Conservation (phyloP, 1,140 invertebrate genomes). For the Drosophila repletoides region DNA sequence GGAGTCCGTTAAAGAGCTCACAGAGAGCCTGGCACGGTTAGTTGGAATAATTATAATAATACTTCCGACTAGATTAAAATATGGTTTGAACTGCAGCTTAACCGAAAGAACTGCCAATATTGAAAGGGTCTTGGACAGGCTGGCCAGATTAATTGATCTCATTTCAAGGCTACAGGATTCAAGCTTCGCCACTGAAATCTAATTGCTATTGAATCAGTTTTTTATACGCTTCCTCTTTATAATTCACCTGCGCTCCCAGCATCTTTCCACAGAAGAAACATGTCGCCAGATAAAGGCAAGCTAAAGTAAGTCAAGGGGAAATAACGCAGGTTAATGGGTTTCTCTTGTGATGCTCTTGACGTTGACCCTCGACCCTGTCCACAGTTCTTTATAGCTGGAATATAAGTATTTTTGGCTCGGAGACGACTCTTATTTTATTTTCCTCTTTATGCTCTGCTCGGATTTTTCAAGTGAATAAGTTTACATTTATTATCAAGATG, state of each 20-base stretch:
- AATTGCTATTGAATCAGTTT: no score
- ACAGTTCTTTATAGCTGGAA: neutral
- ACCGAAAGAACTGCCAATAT: neutral
- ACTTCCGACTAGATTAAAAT: no score
- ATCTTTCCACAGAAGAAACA: neutral
- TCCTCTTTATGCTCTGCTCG: slow-evolving; percentile 44
- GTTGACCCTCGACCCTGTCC: slow-evolving; percentile 19
- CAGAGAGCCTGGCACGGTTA: slow-evolving; percentile 4
- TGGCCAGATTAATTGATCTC: neutral
- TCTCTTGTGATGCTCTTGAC: slow-evolving; percentile 67
- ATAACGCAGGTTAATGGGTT: slow-evolving; percentile 71
- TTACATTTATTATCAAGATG: slow-evolving; percentile 70
- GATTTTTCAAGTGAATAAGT: slow-evolving; percentile 70
- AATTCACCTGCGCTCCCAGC: no score
- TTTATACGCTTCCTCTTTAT: no score
- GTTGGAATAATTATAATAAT: neutral
- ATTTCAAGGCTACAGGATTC: neutral
- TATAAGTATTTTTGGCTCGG: slow-evolving; percentile 34
- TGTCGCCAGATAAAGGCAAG: slow-evolving; percentile 38
- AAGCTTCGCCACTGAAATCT: no score
- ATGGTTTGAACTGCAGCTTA: neutral
- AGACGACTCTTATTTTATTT: slow-evolving; percentile 51
- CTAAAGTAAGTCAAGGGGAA: slow-evolving; percentile 51
- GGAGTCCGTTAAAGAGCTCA: neutral
- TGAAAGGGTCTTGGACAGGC: neutral